These are phyloP conservation scores for Oriolus oriolus DNA, from an alignment of 2,113 vertebrate species.

Conservation along the genomic window DNA sequence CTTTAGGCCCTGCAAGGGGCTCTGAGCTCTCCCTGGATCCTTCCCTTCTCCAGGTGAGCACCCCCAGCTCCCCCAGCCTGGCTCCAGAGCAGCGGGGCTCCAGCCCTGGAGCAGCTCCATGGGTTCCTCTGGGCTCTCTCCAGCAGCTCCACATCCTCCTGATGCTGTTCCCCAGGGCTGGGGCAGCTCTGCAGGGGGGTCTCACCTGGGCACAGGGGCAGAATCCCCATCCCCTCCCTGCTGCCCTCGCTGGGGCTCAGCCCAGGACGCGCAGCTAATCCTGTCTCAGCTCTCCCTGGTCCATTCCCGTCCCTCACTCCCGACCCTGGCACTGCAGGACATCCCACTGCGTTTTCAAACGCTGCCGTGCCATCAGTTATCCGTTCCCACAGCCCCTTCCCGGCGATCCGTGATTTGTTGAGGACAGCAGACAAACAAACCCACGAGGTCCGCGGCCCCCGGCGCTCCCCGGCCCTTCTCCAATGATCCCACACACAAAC, in stretches of 20 bases:
- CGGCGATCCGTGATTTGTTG: neutral
- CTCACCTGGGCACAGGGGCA: neutral
- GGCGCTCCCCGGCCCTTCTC: neutral
- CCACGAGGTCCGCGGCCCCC: neutral
- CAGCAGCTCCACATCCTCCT: neutral
- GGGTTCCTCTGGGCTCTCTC: neutral
- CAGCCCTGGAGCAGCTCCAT: neutral
- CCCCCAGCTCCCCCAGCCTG: neutral
- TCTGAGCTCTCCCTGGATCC: neutral
- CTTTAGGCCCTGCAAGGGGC: neutral
- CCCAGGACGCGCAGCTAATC: neutral
- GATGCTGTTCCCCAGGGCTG: neutral
- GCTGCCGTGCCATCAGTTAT: accelerated
- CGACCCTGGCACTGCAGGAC: neutral
- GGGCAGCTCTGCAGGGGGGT: neutral
- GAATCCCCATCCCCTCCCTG: neutral
- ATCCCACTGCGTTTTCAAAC: neutral
- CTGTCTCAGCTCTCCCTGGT: accelerated
- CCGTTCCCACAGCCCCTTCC: neutral
- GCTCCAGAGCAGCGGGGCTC: neutral
- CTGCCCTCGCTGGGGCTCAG: neutral
- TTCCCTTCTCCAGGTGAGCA: neutral
- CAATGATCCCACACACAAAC: neutral
- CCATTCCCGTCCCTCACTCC: accelerated
- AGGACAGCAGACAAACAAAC: neutral